Percentiles rank a stretch among this genome's conserved stretches.
These are phyloP conservation scores for Cydia splendana DNA, from an alignment of 1,140 invertebrate genomes.

Conservation along the genomic window DNA sequence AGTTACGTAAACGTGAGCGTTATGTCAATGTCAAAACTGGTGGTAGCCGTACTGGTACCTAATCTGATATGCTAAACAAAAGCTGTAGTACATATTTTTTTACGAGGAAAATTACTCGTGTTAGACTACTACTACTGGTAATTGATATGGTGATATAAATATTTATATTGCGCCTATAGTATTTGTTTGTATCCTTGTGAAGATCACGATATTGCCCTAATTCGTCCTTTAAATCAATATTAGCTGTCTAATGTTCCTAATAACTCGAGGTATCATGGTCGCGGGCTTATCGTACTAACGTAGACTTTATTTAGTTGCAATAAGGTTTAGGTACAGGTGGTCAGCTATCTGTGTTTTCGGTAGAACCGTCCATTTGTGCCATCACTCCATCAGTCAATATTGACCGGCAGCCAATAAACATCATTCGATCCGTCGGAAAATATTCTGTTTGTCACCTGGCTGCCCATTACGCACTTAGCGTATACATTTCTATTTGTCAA, in stretches of 20 bases:
- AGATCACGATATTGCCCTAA: constrained; percentile 31
- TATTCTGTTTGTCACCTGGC: constrained; percentile 31
- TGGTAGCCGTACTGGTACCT: too few relatives aligned
- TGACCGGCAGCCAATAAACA: constrained; percentile 24
- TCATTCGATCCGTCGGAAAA: constrained; percentile 30
- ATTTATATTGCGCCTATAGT: not conserved
- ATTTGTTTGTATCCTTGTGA: constrained; percentile 16
- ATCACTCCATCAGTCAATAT: constrained; percentile 25
- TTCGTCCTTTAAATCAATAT: constrained; percentile 21
- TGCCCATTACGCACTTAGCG: constrained; percentile 27
- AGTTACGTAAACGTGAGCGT: too few relatives aligned
- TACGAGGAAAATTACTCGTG: too few relatives aligned
- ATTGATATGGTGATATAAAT: not conserved
- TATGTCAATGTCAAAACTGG: too few relatives aligned
- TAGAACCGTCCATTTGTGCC: constrained; percentile 20
- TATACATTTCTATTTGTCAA: constrained; percentile 27
- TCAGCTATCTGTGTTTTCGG: not conserved
- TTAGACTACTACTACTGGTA: not conserved
- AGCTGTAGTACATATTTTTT: too few relatives aligned
- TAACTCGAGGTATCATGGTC: not conserved
- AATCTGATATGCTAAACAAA: too few relatives aligned
- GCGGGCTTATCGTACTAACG: not conserved
- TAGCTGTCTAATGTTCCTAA: constrained; percentile 9
- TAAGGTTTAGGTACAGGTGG: not conserved
- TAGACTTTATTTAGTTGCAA: not conserved